These are phyloP conservation scores for Myrmecobius fasciatus DNA, from an alignment of 2,113 vertebrate species.

Conservation along the genomic window DNA sequence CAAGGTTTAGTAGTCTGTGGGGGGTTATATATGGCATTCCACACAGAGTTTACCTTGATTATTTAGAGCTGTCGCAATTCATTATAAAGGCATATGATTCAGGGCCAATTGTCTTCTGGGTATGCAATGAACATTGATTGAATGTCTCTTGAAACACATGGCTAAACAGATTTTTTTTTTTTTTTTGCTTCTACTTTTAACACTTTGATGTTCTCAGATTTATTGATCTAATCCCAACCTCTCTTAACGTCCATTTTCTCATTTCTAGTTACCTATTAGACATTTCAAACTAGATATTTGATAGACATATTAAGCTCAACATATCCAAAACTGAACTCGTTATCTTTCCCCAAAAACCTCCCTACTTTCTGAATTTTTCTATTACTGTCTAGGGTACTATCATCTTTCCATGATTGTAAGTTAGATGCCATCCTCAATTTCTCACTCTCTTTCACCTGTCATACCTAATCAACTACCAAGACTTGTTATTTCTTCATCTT, in stretches of 20 bases:
- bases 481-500: background rate
- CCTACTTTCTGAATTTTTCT: background rate
- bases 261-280: background rate
- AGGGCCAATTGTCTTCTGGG: background rate
- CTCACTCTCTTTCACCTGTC: background rate
- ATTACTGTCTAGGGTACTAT: background rate
- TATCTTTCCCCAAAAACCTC: background rate
- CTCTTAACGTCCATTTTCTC: background rate
- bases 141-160: constrained; percentile 12
- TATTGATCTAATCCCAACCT: background rate
- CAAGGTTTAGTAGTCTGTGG: background rate
- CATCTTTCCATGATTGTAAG: background rate
- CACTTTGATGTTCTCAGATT: background rate
- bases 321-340: background rate
- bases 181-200: constrained; percentile 11
- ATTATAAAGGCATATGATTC: background rate
- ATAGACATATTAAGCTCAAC: background rate
- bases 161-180: background rate
- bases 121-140: constrained; percentile 33
- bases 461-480: background rate
- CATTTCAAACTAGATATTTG: background rate
- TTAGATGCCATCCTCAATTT: background rate
- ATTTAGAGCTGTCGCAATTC: constrained; percentile 7
- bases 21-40: background rate
- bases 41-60: background rate